phyloP scores from a whole-genome alignment of 2,888 invertebrate species.

The Heteromyza rotundicornis region DNA sequence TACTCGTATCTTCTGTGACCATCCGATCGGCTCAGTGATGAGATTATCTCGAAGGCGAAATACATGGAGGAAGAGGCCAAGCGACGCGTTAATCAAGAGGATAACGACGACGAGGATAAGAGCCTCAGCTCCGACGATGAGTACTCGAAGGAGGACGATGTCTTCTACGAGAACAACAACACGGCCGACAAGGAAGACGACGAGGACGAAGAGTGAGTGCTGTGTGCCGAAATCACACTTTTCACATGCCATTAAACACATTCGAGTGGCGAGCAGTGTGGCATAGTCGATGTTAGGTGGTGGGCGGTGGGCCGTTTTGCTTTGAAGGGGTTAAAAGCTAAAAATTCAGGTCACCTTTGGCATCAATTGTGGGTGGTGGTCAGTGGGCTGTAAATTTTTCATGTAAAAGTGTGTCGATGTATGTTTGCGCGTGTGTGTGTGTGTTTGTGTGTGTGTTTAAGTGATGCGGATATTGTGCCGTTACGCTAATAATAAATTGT shows the following conservation, averaged over 20 bases:
- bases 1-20: constrained; percentile 9
- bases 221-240: constrained; percentile 24
- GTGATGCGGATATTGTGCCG: constrained; percentile 13
- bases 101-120: constrained; percentile 62
- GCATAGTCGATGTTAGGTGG: constrained; percentile 11
- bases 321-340: not conserved
- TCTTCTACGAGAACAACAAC: constrained; percentile 77
- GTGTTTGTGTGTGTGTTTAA: no score
- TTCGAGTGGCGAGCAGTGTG: constrained; percentile 8
- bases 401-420: no score
- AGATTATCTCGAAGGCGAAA: constrained; percentile 64
- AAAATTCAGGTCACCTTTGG: constrained; percentile 26
- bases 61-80: constrained; percentile 65
- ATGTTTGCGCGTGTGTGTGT: no score
- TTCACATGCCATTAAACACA: constrained; percentile 49
- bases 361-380: no score
- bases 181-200: constrained; percentile 66
- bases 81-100: constrained; percentile 64
- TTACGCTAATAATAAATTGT: constrained; percentile 49
- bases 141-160: constrained; percentile 69
- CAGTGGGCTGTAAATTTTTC: no score
- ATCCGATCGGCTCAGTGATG: constrained; percentile 58
- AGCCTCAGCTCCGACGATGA: constrained; percentile 63
- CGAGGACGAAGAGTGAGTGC: constrained; percentile 68
- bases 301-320: constrained; percentile 18